Conservation (phyloP, 2,113 vertebrate species). For the Scartelaos histophorus region DNA sequence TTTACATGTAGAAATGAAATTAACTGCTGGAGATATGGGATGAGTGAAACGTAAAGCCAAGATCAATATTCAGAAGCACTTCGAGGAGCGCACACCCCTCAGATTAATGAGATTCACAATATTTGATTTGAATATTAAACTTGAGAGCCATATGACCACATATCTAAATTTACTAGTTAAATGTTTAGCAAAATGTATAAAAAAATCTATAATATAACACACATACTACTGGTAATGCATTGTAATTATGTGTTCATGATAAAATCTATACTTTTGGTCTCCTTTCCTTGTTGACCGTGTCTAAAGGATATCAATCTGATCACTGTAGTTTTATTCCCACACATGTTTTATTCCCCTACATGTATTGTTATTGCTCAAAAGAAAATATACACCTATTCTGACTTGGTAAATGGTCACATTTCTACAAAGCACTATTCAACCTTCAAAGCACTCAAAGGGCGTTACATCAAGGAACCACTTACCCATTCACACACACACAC, state of each 20-base stretch:
- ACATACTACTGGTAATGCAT: too few species aligned
- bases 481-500: too few species aligned
- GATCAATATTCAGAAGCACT: slow-evolving; percentile 58
- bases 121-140: slow-evolving; percentile 42
- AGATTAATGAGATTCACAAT: slow-evolving; percentile 56
- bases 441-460: too few species aligned
- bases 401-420: too few species aligned
- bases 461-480: too few species aligned
- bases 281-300: too few species aligned
- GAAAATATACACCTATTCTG: neutral
- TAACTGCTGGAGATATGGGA: slow-evolving; percentile 18
- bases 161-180: too few species aligned
- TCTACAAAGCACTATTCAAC: too few species aligned
- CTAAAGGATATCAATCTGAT: neutral
- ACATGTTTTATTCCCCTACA: neutral
- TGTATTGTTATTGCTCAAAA: neutral
- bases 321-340: neutral
- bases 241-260: too few species aligned
- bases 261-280: too few species aligned
- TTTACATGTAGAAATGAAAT: slow-evolving; percentile 25
- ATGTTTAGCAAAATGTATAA: too few species aligned
- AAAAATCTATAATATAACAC: too few species aligned
- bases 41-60: slow-evolving; percentile 26
- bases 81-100: slow-evolving; percentile 27
- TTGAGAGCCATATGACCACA: neutral